These are phyloP conservation scores for Xenopus tropicalis DNA, from an alignment of 2,113 vertebrate genomes.

Conservation along the genomic window DNA sequence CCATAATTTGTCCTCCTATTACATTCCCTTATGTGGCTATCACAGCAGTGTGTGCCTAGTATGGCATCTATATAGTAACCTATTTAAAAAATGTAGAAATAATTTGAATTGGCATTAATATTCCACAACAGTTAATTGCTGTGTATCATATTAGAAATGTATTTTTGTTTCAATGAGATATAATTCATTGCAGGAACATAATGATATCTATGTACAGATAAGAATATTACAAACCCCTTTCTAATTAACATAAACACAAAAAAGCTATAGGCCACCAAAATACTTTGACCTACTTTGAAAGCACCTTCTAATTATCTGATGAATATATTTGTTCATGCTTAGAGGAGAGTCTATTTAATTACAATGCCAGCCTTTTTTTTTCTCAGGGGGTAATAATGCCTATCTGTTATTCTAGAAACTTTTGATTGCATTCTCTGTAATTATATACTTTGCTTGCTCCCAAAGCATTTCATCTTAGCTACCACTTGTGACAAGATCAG, in stretches of 20 bases:
- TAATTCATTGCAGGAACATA: too few relatives aligned
- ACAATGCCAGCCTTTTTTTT: slow-evolving; percentile 63
- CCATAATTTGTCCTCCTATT: too few relatives aligned
- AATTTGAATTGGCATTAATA: too few relatives aligned
- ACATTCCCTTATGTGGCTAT: too few relatives aligned
- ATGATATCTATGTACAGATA: too few relatives aligned
- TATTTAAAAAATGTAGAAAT: too few relatives aligned
- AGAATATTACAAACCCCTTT: background rate
- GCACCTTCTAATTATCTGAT: slow-evolving; percentile 84
- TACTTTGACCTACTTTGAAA: slow-evolving; percentile 70
- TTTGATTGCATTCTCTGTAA: slow-evolving; percentile 80
- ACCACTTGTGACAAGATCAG: slow-evolving; percentile 50
- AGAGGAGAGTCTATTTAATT: slow-evolving; percentile 77
- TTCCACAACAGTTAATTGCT: too few relatives aligned
- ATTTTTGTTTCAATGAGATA: too few relatives aligned
- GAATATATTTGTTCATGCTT: slow-evolving; percentile 82
- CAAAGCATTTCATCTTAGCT: slow-evolving; percentile 57
- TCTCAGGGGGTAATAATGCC: slow-evolving; percentile 66
- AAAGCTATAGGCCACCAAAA: slow-evolving; percentile 66
- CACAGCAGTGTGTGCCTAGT: too few relatives aligned
- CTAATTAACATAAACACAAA: slow-evolving; percentile 59
- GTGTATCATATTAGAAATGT: too few relatives aligned
- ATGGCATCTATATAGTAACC: too few relatives aligned
- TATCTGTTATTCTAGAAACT: slow-evolving; percentile 75
- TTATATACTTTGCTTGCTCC: slow-evolving; percentile 80